These are phyloP conservation scores for Leptinotarsa texana DNA, from an alignment of 1,140 invertebrate genomes.

Conservation along the genomic window DNA sequence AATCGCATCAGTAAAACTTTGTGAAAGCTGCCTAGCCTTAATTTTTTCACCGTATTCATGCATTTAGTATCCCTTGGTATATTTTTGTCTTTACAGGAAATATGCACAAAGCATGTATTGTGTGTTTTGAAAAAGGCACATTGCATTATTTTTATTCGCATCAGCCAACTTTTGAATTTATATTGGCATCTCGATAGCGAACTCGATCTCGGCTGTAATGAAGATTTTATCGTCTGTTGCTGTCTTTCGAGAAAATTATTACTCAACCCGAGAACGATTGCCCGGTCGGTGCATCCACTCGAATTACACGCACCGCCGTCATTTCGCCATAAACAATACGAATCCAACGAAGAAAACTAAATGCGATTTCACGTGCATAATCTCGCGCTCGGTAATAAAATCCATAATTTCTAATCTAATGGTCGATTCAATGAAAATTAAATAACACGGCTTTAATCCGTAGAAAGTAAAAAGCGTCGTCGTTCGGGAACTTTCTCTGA, in stretches of 20 bases:
- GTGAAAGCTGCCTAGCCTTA: too few species aligned
- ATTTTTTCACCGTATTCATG: too few species aligned
- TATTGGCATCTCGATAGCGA: too few species aligned
- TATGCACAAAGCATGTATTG: too few species aligned
- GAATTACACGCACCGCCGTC: neutral
- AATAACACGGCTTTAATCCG: constrained; percentile 9
- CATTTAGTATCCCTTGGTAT: too few species aligned
- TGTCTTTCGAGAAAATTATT: neutral
- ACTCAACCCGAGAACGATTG: neutral
- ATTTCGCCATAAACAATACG: neutral
- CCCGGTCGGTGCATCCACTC: neutral
- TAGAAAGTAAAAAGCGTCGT: constrained; percentile 23
- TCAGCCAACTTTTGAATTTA: too few species aligned
- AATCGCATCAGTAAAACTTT: too few species aligned
- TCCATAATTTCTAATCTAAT: constrained; percentile 19
- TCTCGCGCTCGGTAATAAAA: neutral
- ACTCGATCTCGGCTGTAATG: neutral
- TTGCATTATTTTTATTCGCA: too few species aligned
- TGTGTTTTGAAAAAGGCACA: too few species aligned
- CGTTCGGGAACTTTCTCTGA: constrained; percentile 14
- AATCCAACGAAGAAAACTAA: constrained; percentile 6
- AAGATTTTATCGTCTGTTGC: neutral
- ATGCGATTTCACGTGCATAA: constrained; percentile 15
- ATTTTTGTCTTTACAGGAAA: too few species aligned
- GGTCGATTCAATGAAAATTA: constrained; percentile 14